Conservation (phyloP, 2,797 vertebrate species). For the Chloroceryle inda region DNA sequence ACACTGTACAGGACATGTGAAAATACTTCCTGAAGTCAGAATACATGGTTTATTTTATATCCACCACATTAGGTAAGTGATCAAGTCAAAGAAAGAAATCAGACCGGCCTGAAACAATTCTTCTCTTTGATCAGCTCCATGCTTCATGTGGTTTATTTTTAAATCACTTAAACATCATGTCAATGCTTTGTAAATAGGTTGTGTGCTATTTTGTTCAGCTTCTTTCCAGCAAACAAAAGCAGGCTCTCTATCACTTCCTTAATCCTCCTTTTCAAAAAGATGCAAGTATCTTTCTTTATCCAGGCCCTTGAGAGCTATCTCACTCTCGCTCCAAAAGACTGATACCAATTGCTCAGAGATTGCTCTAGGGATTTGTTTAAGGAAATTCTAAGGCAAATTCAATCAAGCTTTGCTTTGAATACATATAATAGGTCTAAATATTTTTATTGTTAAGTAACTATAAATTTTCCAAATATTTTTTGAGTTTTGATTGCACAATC, state of each 20-base stretch:
- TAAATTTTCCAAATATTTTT: neutral
- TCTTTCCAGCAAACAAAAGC: neutral
- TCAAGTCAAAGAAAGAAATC: neutral
- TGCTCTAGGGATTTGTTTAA: neutral
- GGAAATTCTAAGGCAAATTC: slow-evolving; percentile 22
- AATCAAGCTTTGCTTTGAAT: slow-evolving; percentile 4
- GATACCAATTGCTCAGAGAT: neutral
- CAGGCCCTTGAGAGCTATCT: neutral
- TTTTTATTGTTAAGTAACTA: neutral
- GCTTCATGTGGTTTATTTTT: neutral
- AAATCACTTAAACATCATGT: neutral
- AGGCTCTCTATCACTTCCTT: neutral
- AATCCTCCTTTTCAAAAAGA: neutral
- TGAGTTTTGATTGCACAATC: neutral
- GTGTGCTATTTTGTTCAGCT: neutral
- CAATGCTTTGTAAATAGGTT: neutral
- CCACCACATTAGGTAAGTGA: neutral
- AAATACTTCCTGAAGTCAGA: slow-evolving; percentile 10
- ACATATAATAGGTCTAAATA: neutral
- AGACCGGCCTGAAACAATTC: neutral
- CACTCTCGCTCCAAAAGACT: neutral
- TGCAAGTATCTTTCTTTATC: neutral
- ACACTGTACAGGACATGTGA: neutral
- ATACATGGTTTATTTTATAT: neutral
- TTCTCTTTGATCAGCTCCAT: neutral